Conservation (phyloP, 2,797 vertebrate species). For the Coregonus suidteri region DNA sequence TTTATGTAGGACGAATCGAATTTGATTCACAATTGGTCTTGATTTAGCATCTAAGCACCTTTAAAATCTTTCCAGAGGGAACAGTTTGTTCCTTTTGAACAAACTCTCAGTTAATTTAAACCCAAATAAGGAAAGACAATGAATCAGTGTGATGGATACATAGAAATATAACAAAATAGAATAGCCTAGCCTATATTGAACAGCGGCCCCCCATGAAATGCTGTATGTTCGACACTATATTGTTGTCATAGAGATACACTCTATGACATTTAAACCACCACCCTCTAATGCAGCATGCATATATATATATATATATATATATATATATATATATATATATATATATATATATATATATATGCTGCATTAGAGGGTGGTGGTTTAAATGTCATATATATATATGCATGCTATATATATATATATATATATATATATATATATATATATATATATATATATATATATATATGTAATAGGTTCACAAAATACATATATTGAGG, state of each 20-base stretch:
- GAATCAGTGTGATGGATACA: background rate
- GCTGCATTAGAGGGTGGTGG: too few relatives aligned
- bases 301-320: too few relatives aligned
- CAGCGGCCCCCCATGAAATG: background rate
- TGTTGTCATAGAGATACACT: background rate
- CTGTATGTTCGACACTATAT: background rate
- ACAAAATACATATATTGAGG: background rate
- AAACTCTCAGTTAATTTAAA: background rate
- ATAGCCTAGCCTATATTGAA: background rate
- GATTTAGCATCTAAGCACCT: constrained; percentile 2
- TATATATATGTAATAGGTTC: background rate
- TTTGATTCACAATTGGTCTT: constrained; percentile 7
- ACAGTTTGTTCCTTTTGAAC: background rate
- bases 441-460: too few relatives aligned
- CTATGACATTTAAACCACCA: too few relatives aligned
- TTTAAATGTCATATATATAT: too few relatives aligned
- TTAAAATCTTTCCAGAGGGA: background rate
- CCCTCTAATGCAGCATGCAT: background rate
- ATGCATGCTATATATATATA: too few relatives aligned
- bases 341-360: background rate
- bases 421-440: too few relatives aligned
- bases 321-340: too few relatives aligned
- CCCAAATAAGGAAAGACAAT: background rate
- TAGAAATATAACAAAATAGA: background rate
- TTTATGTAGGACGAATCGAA: constrained; percentile 5